Base-by-base conservation (phyloP, 2,888 invertebrate genomes). In the Drosophila paucipuncta region DNA sequence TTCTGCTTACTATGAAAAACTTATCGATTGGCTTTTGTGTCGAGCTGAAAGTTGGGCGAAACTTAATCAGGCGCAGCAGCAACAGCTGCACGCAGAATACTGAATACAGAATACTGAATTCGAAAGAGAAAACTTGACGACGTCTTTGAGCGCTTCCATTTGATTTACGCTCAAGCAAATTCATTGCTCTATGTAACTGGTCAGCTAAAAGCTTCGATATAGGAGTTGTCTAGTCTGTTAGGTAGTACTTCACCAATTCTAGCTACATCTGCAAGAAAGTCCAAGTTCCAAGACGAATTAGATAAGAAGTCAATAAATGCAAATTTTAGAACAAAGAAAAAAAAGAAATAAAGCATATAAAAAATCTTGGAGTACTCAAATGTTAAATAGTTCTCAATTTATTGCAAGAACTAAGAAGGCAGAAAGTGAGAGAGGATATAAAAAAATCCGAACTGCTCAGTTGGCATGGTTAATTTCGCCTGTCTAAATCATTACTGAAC, bases 11-110 rank as follows among this genome's bases (percentile, higher is more conserved):
- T n/a, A 13, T 61, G 63, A 25, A 60, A 74, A 82, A 78, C 64
- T 69, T 72, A 82, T 82, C 80, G 80, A 82, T 80, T 82, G 71
- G 63, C 59, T 43, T 67, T 82, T 71, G 62, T 75, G 68, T 50
- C 39, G n/a, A 58, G 57, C 63, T 54, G 50, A 67, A 72, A 76
- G 63, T 79, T 78, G 73, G 65, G 78, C 73, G 65, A 83, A 85
- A 80, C 86, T 88, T 89, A 83, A 89, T 90, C 85, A 89, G 78
- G 70, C 71, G 62, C 74, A 78, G 70, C 61, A 69, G 70, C 72
- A 71, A 54, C 82, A 79, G 68, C 73, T 69, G 68, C 69, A 61
- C 37, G 35, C 35, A 49, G 31, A 37, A 11, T 31, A 63, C 50
- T 28, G 22, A 47, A 47, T 47, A 25, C 16, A 25, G 2, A 47